phyloP scores from a whole-genome alignment of 2,888 invertebrate species.

The Apantesis nais region DNA sequence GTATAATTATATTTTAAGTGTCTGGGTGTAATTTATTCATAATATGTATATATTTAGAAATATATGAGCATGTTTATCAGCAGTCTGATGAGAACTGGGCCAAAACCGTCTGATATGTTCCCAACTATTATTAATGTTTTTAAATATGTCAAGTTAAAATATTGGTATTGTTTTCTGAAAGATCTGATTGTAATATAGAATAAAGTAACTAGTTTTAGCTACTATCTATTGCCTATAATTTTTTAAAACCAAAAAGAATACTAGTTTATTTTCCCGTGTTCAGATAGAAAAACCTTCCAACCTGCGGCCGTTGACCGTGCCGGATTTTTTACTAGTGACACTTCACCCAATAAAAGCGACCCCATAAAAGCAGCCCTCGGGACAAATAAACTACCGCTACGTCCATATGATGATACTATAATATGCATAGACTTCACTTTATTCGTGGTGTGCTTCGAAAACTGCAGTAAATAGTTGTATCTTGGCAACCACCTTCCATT shows the following conservation, averaged over 20 bases:
- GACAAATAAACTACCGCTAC: slow-evolving; percentile 73
- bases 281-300: slow-evolving; percentile 8
- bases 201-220: background rate
- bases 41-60: too few species aligned
- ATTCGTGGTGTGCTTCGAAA: slow-evolving; percentile 74
- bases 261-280: slow-evolving; percentile 10
- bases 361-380: slow-evolving; percentile 72
- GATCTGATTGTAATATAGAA: background rate
- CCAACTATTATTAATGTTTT: too few species aligned
- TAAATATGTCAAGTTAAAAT: too few species aligned
- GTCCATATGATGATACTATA: slow-evolving; percentile 81
- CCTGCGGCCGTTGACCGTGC: slow-evolving; percentile 57
- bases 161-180: too few species aligned
- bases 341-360: slow-evolving; percentile 72
- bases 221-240: too few species aligned
- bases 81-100: too few species aligned
- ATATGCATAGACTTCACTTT: slow-evolving; percentile 83
- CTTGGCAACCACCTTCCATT: slow-evolving; percentile 52
- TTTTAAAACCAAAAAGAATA: background rate
- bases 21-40: too few species aligned
- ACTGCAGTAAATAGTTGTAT: slow-evolving; percentile 62
- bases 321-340: slow-evolving; percentile 74
- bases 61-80: too few species aligned
- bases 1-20: too few species aligned
- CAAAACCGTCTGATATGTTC: too few species aligned